Base-by-base conservation (phyloP, 2,888 invertebrate species). In the Callyntrura guangdongensis region DNA sequence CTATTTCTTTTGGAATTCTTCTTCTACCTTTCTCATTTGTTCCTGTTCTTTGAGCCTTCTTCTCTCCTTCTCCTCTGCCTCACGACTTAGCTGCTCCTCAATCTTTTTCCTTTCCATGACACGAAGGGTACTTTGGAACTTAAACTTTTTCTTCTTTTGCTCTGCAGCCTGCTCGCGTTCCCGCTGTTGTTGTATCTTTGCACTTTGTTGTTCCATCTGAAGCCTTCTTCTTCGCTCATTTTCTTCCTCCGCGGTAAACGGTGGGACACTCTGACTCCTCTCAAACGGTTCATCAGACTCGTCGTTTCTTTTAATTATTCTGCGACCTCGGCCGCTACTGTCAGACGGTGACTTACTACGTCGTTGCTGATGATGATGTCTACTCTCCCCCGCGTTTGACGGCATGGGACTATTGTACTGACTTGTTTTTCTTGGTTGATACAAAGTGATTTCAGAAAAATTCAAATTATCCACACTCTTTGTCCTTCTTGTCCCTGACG, bases 1-100 rank as follows among this genome's bases (percentile, higher is more conserved):
- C 98, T 96, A 95, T 98, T 98, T 92, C 96, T 96, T n/a, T 95
- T 98, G 98, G 95, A 98, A 98, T 95, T 98, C 98, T 94, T 98
- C 98, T 94, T 98, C 98, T 3, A 98, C 98, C 94, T 97, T 96
- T 94, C 97, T 96, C 97, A 98, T 97, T 92, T 97, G 97, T 95
- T 98, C 97, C 95, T 95, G 98, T 98, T 91, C 96, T 96, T 89
- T 25, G 8, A 89, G 89, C 17, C 89, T 45, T 20, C 89, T 74
- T 36, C 89, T 89, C 95, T 98, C 95, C 67, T 93, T 93, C 20
- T 94, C 96, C 94, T 97, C 97, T 0, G 97, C 97, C 94, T 97
- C 97, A 92, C 96, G 96, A 20, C 97, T 97, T 90, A 97, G 95
- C 95, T 96, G 97, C 94, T 97, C 97, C 0, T 97, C 97, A 81